Evolutionary conservation across 2,797 vertebrate species (phyloP).

Genomic region (Tragopan temminckii): DNA sequence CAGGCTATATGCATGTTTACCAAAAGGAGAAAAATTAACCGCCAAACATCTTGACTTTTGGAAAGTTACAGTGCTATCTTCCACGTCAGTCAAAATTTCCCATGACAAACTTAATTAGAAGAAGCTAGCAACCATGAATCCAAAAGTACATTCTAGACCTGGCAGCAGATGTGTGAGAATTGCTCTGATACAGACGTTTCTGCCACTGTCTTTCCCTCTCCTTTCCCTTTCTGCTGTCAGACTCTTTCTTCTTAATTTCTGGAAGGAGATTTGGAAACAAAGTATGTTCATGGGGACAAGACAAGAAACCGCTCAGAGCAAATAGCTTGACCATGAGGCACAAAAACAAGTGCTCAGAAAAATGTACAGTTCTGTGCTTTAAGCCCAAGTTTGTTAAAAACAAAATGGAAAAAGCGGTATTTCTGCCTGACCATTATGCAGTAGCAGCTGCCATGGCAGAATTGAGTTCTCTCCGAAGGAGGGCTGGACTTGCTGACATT

Average conservation of each 20-base stretch:
- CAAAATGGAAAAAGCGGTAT: not conserved
- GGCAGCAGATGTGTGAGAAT: not conserved
- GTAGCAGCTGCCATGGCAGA: not conserved
- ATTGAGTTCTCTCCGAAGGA: not conserved
- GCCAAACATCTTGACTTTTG: not conserved
- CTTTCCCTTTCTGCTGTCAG: not conserved
- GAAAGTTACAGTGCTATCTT: constrained; percentile 5
- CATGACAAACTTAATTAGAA: not conserved
- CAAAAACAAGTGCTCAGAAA: not conserved
- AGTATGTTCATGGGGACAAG: not conserved
- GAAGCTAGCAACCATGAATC: not conserved
- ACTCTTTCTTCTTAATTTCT: not conserved
- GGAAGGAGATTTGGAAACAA: not conserved
- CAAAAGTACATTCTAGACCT: not conserved
- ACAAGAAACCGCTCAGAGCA: not conserved
- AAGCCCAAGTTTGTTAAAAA: not conserved
- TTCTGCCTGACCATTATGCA: not conserved
- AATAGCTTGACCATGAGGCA: not conserved
- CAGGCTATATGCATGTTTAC: not conserved
- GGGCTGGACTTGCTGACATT: not conserved
- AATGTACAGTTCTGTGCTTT: not conserved
- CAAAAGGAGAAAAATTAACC: not conserved
- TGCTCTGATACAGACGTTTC: not conserved
- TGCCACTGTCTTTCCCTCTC: not conserved
- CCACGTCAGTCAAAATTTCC: not conserved